Evolutionary conservation across 2,797 vertebrate genomes (phyloP).

Genomic region (Pangasius krempfi): DNA sequence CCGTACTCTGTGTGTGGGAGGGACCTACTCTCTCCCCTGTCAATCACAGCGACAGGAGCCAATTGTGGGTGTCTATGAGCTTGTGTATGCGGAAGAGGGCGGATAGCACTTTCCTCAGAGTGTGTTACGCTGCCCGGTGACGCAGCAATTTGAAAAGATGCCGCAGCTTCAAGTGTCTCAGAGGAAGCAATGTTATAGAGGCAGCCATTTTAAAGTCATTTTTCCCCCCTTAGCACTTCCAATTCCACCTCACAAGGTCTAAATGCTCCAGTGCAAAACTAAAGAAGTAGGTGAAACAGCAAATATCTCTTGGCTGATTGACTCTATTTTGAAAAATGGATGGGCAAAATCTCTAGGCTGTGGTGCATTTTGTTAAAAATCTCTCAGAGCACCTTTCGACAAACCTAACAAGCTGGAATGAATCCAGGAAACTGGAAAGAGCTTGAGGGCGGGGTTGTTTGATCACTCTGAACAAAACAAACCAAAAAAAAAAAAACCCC

Average conservation of each 20-base stretch:
- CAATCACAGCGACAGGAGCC: background rate
- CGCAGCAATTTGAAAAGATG: background rate
- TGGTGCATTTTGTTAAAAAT: too few relatives aligned
- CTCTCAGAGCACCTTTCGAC: background rate
- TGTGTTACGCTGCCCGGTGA: too few relatives aligned
- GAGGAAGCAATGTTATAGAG: background rate
- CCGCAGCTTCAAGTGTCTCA: background rate
- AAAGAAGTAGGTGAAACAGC: background rate
- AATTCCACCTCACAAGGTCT: background rate
- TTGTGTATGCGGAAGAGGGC: background rate
- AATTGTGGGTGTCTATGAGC: background rate
- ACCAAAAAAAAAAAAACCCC: background rate
- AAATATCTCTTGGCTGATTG: background rate
- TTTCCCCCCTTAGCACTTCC: too few relatives aligned
- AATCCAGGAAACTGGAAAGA: background rate
- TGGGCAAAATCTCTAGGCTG: background rate
- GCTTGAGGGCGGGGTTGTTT: background rate
- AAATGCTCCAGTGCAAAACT: background rate
- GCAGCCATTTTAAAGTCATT: background rate
- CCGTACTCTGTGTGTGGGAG: too few relatives aligned
- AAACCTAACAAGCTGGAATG: background rate
- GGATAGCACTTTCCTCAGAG: background rate
- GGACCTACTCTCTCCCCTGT: background rate
- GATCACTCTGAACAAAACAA: background rate
- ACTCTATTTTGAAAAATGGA: too few relatives aligned